These are phyloP conservation scores for Drosophila aff. DNA, from an alignment of 1,140 invertebrate species.

Conservation along the genomic window DNA sequence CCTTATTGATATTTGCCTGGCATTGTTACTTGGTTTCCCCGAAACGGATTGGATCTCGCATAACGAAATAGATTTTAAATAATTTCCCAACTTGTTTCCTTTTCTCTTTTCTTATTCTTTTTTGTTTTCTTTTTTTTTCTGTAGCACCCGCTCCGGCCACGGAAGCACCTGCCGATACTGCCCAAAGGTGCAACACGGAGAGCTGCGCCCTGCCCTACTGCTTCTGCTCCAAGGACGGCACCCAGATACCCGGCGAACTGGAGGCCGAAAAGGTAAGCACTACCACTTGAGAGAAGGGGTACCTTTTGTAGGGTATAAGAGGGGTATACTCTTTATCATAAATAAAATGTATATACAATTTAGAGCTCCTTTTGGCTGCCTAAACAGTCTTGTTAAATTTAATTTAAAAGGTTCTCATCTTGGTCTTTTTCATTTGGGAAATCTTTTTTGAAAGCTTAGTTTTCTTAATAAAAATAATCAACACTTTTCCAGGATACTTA, in stretches of 20 bases:
- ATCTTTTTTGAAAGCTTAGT: neutral
- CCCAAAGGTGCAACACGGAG: slow-evolving; percentile 90
- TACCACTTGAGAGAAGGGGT: neutral
- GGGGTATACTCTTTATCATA: neutral
- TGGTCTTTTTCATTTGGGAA: neutral
- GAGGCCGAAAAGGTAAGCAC: slow-evolving; percentile 91
- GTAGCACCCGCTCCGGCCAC: slow-evolving; percentile 92
- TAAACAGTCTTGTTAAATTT: neutral
- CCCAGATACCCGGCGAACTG: slow-evolving; percentile 92
- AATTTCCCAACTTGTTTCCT: slow-evolving; percentile 61
- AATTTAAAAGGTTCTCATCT: neutral
- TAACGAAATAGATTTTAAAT: slow-evolving; percentile 73
- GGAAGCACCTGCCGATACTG: slow-evolving; percentile 91
- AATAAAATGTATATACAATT: neutral
- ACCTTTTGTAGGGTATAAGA: neutral
- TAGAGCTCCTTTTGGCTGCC: no score
- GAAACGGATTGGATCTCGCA: slow-evolving; percentile 59
- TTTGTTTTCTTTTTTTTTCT: neutral
- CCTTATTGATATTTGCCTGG: slow-evolving; percentile 76
- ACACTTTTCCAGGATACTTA: neutral
- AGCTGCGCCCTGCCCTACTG: slow-evolving; percentile 95
- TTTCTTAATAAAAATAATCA: neutral
- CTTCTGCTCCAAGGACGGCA: slow-evolving; percentile 96
- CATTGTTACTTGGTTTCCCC: slow-evolving; percentile 68
- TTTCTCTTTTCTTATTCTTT: neutral